Evolutionary conservation across 1,140 invertebrate genomes (phyloP).

Genomic region (Platyscapa corneri): DNA sequence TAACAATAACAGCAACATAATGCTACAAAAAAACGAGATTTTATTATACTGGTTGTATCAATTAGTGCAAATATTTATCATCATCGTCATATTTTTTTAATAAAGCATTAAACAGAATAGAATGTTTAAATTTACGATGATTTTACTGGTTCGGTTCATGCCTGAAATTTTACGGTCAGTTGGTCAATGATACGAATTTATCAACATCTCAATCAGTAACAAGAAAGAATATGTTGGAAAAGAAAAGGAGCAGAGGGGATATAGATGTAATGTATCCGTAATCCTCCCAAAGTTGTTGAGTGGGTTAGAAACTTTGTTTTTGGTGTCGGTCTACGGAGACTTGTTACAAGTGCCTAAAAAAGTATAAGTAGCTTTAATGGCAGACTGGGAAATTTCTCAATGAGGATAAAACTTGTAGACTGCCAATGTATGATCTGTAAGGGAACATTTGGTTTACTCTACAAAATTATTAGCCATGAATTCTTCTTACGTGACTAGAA

Average conservation of each 20-base stretch:
- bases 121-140: no score
- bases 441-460: not conserved
- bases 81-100: no score
- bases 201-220: not conserved
- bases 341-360: not conserved
- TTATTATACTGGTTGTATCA: no score
- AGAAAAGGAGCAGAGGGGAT: not conserved
- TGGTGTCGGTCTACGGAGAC: not conserved
- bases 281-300: not conserved
- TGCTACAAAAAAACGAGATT: no score
- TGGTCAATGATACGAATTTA: not conserved
- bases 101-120: no score
- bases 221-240: not conserved
- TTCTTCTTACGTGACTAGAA: not conserved
- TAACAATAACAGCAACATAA: not conserved
- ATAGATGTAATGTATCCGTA: not conserved
- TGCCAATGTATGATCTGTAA: not conserved
- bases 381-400: not conserved
- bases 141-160: no score
- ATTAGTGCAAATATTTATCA: no score
- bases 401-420: not conserved
- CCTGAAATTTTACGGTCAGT: not conserved
- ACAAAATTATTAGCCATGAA: not conserved
- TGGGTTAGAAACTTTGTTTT: constrained; percentile 7
- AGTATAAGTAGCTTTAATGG: not conserved